Percentiles rank a stretch among this genome's conserved stretches.
phyloP scores from a whole-genome alignment of 1,140 invertebrate species.

The Leptoteleia sp. region DNA sequence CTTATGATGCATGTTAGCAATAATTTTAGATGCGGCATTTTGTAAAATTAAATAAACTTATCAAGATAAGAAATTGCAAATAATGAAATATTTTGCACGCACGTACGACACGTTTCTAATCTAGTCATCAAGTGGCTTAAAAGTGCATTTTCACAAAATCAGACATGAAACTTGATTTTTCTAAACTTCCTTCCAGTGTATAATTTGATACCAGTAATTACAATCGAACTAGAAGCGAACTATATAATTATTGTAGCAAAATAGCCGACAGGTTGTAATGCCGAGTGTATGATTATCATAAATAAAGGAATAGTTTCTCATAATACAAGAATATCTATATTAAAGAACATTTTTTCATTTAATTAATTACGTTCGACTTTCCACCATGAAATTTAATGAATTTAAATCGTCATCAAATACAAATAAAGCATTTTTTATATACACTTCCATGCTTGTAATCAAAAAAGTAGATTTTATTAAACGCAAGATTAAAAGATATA shows the following conservation, averaged over 20 bases:
- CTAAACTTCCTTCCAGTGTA: constrained; percentile 10
- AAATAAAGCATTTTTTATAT: too few species aligned
- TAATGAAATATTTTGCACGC: background rate
- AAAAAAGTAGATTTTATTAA: too few species aligned
- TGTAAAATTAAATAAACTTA: too few species aligned
- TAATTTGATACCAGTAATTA: constrained; percentile 34
- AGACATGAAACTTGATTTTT: constrained; percentile 21
- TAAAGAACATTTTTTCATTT: constrained; percentile 17
- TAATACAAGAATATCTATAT: constrained; percentile 28
- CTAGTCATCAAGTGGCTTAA: background rate
- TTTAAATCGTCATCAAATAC: constrained; percentile 14
- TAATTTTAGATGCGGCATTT: too few species aligned
- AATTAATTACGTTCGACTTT: constrained; percentile 28
- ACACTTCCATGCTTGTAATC: too few species aligned
- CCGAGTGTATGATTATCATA: constrained; percentile 23
- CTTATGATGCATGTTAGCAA: too few species aligned
- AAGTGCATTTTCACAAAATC: constrained; percentile 13
- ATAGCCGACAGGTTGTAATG: constrained; percentile 31
- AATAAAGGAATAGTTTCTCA: constrained; percentile 16
- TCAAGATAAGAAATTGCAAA: background rate
- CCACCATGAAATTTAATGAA: constrained; percentile 21
- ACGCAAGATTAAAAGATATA: too few species aligned
- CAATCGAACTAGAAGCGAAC: constrained; percentile 15
- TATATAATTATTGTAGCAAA: constrained; percentile 39
- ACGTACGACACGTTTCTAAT: background rate